Conservation (phyloP, 2,888 invertebrate species). For the Tuta absoluta region DNA sequence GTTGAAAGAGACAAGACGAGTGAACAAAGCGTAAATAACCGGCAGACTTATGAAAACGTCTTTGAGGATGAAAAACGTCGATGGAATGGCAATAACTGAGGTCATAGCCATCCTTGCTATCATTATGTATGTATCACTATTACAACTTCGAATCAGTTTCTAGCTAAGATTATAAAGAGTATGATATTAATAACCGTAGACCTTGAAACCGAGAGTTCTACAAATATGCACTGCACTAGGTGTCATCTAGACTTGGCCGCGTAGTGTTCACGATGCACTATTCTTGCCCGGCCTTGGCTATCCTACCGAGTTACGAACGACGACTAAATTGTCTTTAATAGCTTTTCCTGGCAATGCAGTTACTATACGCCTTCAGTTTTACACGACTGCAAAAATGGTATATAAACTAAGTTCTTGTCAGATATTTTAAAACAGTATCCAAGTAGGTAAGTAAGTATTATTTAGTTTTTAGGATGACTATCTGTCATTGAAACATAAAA, state of each 20-base stretch:
- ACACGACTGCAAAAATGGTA: neutral
- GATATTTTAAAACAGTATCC: too few relatives aligned
- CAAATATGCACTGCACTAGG: neutral
- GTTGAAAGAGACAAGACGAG: too few relatives aligned
- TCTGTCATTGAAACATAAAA: too few relatives aligned
- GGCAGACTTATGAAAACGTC: too few relatives aligned
- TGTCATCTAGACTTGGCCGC: neutral
- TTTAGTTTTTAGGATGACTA: too few relatives aligned
- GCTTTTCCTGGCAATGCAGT: slow-evolving; percentile 25
- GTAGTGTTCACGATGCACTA: slow-evolving; percentile 54
- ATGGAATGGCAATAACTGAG: neutral
- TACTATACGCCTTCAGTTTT: neutral
- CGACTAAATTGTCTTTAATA: slow-evolving; percentile 24
- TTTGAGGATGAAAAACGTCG: too few relatives aligned
- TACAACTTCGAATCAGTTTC: neutral
- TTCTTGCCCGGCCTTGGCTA: slow-evolving; percentile 63
- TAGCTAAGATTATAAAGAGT: slow-evolving; percentile 1
- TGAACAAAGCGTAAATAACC: too few relatives aligned
- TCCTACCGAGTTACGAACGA: slow-evolving; percentile 50
- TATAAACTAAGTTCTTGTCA: too few relatives aligned
- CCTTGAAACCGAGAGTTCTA: neutral
- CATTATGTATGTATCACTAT: neutral
- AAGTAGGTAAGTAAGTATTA: too few relatives aligned
- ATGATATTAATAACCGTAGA: neutral
- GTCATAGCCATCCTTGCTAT: neutral